A percentile compares a stretch with the other conserved stretches of the same genome.
Evolutionary conservation across 2,113 vertebrate genomes (phyloP).

Genomic region (Podarcis cretensis): DNA sequence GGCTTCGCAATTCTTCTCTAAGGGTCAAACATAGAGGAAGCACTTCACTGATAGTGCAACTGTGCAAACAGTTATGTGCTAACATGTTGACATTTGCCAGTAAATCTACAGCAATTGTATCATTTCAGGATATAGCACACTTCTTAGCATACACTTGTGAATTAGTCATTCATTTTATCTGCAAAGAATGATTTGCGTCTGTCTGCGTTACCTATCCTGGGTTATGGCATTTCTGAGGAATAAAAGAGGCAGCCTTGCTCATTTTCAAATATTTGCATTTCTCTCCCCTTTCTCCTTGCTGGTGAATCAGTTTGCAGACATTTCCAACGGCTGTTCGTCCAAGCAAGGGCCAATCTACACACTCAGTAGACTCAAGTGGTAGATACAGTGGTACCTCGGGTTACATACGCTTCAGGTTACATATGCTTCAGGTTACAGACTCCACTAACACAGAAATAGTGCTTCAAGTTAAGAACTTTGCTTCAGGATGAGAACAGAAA

Average conservation of each 20-base stretch:
- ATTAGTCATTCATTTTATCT: neutral
- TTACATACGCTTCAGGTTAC: no score
- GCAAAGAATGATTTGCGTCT: neutral
- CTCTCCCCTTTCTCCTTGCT: neutral
- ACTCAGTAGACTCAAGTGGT: neutral
- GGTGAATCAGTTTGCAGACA: neutral
- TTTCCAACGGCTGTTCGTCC: neutral
- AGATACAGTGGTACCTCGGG: no score
- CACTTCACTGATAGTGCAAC: neutral
- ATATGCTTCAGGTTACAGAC: no score
- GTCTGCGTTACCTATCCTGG: neutral
- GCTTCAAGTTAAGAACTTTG: no score
- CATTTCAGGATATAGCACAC: conserved; percentile 1
- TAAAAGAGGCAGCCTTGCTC: neutral
- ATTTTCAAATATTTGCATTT: neutral
- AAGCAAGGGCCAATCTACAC: neutral
- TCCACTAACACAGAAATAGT: no score
- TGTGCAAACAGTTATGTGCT: conserved; percentile 11
- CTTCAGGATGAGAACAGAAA: no score
- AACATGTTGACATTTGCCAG: conserved; percentile 33
- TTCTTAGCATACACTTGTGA: conserved; percentile 20
- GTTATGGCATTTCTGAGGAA: neutral
- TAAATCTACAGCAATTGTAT: conserved; percentile 21
- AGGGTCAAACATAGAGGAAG: conserved; percentile 23
- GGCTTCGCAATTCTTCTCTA: conserved; percentile 13